Conservation (phyloP, 2,113 vertebrate genomes). For the Scomber colias region DNA sequence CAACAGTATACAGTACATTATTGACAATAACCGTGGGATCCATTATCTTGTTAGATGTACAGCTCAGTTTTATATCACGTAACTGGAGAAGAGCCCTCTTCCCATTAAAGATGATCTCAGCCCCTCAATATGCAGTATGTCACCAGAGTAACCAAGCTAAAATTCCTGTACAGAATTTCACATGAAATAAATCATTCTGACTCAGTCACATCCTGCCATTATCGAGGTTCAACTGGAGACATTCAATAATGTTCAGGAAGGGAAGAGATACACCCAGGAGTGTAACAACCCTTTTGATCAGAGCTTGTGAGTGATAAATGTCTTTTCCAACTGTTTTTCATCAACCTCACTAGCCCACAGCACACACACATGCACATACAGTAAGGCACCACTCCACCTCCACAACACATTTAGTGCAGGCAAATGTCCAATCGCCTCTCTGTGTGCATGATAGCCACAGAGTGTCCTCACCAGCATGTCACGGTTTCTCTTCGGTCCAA, state of each 20-base stretch:
- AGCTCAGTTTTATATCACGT: too few relatives aligned
- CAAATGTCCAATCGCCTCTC: background rate
- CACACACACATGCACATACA: background rate
- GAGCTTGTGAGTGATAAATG: background rate
- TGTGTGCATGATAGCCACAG: background rate
- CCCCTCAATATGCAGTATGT: too few relatives aligned
- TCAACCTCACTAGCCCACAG: conserved; percentile 1
- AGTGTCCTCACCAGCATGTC: background rate
- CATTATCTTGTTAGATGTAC: too few relatives aligned
- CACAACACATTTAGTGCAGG: conserved; percentile 1
- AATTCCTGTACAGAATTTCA: background rate
- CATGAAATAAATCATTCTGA: background rate
- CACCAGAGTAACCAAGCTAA: too few relatives aligned
- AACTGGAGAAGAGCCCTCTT: too few relatives aligned
- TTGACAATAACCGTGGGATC: too few relatives aligned
- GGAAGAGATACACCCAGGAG: conserved; percentile 32
- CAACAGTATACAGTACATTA: too few relatives aligned
- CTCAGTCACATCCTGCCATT: background rate
- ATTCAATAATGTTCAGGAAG: background rate
- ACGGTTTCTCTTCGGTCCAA: conserved; percentile 12
- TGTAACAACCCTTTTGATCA: background rate
- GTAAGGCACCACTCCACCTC: background rate
- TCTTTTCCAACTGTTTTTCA: background rate
- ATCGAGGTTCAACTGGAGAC: background rate
- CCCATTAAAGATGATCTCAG: too few relatives aligned